Conservation (phyloP, 2,797 vertebrate genomes). For the Mus caroli region DNA sequence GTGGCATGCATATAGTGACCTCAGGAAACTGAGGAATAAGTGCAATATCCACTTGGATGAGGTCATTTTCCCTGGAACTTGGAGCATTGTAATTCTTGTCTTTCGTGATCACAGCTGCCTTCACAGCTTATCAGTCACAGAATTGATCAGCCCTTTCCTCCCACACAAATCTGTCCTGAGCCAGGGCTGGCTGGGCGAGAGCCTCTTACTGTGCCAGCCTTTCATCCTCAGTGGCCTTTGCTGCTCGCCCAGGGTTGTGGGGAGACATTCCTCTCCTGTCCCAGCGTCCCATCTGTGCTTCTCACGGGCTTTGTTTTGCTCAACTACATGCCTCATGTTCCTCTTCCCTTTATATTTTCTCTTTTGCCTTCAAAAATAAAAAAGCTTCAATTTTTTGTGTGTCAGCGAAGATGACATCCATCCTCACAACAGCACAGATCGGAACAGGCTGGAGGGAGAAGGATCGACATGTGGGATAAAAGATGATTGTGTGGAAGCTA, state of each 20-base stretch:
- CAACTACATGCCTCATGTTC: background rate
- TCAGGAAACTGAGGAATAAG: conserved; percentile 40
- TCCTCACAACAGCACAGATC: conserved; percentile 39
- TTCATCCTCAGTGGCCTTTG: background rate
- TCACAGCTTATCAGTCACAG: background rate
- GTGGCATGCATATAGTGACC: background rate
- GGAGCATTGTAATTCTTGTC: background rate
- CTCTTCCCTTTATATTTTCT: conserved; percentile 61
- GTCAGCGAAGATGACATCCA: conserved; percentile 54
- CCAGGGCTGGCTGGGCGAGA: fast-evolving
- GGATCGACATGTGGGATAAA: conserved; percentile 66
- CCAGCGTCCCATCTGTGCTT: fast-evolving
- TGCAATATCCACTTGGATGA: background rate
- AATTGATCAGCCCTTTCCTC: background rate
- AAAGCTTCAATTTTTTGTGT: conserved; percentile 14
- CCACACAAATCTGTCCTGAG: background rate
- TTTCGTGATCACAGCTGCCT: background rate
- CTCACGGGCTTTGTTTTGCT: background rate
- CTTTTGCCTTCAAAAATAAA: conserved; percentile 44
- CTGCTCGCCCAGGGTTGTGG: background rate
- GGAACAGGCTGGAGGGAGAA: conserved; percentile 43
- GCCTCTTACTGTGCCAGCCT: background rate
- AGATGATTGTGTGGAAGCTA: conserved; percentile 50
- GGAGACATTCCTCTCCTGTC: background rate
- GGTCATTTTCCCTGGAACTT: background rate